Conservation (phyloP, 2,888 invertebrate species). For the Eupithecia dodoneata region DNA sequence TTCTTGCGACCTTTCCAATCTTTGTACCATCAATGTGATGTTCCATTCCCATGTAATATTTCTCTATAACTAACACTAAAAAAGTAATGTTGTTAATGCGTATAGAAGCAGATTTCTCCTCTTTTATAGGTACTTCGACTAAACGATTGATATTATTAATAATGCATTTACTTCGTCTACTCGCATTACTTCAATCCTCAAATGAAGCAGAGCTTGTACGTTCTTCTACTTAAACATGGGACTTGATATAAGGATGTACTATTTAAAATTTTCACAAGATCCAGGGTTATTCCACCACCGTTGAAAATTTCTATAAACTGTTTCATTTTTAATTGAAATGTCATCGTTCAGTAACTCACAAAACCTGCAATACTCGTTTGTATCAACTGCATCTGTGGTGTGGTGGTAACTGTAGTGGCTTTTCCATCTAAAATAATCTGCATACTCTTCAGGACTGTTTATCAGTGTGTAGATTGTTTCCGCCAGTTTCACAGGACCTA, state of each 20-base stretch:
- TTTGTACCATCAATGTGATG: neutral
- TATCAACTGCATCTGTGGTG: slow-evolving; percentile 57
- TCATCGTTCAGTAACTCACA: slow-evolving; percentile 66
- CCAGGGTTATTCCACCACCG: slow-evolving; percentile 67
- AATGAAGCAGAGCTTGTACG: neutral
- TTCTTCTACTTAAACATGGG: neutral
- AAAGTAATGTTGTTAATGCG: neutral
- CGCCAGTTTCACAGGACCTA: slow-evolving; percentile 58
- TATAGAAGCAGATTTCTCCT: neutral
- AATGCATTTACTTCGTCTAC: neutral
- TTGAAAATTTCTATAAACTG: slow-evolving; percentile 59
- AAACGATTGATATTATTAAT: neutral
- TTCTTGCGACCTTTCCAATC: neutral
- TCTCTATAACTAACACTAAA: neutral
- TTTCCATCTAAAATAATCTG: slow-evolving; percentile 69
- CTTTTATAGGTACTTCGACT: neutral
- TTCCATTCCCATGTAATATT: neutral
- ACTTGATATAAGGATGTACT: neutral
- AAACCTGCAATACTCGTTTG: slow-evolving; percentile 70
- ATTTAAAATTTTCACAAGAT: slow-evolving; percentile 23
- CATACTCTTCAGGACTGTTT: slow-evolving; percentile 58
- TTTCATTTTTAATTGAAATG: slow-evolving; percentile 50
- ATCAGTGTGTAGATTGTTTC: slow-evolving; percentile 64
- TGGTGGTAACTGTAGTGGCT: slow-evolving; percentile 67
- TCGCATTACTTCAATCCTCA: neutral